Evolutionary conservation across 2,797 vertebrate genomes (phyloP).

Genomic region (Microcaecilia unicolor): DNA sequence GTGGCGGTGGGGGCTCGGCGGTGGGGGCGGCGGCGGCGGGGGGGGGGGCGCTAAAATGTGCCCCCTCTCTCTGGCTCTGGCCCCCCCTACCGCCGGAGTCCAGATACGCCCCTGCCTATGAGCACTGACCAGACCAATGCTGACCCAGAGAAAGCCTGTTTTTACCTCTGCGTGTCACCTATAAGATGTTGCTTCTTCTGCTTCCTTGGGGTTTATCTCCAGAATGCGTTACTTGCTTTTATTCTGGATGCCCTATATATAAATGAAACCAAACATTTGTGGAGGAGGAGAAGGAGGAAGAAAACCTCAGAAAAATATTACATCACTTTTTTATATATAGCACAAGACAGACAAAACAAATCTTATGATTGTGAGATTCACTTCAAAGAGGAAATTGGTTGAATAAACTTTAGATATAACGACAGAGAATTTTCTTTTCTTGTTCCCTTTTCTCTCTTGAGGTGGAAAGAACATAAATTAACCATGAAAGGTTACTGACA

Average conservation of each 20-base stretch:
- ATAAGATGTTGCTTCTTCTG: neutral
- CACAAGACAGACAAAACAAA: too few species aligned
- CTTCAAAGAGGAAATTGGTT: slow-evolving; percentile 2
- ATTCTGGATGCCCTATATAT: neutral
- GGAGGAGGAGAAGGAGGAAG: neutral
- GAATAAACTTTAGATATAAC: neutral
- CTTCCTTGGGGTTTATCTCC: neutral
- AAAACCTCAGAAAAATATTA: neutral
- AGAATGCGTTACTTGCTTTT: neutral
- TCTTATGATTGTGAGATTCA: neutral
- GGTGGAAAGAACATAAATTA: too few species aligned
- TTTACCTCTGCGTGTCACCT: neutral
- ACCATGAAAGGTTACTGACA: too few species aligned
- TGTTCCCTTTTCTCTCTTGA: neutral
- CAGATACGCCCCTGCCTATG: too few species aligned
- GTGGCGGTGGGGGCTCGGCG: too few species aligned
- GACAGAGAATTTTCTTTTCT: slow-evolving; percentile 3
- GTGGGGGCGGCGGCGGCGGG: too few species aligned
- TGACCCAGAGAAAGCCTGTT: too few species aligned
- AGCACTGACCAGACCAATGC: too few species aligned
- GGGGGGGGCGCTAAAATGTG: too few species aligned
- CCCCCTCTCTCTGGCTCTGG: too few species aligned
- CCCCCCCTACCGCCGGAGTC: too few species aligned
- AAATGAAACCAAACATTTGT: slow-evolving; percentile 1
- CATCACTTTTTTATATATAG: too few species aligned